phyloP scores from a whole-genome alignment of 2,113 vertebrate species.

The Puma concolor region DNA sequence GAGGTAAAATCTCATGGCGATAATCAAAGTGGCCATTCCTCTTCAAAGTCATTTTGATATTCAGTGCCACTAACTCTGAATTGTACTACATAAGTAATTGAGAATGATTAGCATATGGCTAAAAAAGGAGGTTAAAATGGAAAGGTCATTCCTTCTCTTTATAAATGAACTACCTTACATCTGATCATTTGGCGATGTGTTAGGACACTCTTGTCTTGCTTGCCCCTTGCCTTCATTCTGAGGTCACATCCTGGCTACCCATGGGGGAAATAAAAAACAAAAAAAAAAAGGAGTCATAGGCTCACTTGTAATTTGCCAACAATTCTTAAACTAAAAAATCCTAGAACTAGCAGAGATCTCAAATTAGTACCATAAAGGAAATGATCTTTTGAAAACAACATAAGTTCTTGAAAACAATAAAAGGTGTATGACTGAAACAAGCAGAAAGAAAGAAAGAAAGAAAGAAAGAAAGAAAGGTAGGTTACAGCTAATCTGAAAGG shows the following conservation, averaged over 20 bases:
- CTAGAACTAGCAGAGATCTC: background rate
- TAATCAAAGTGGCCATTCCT: background rate
- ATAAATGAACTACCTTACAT: background rate
- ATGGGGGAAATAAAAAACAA: background rate
- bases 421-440: background rate
- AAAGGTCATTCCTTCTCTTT: background rate
- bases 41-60: background rate
- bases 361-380: background rate
- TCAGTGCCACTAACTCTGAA: background rate
- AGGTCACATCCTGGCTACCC: background rate
- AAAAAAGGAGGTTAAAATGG: background rate
- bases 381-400: background rate
- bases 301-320: background rate
- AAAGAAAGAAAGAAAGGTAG: background rate
- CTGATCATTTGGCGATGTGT: background rate
- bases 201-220: background rate
- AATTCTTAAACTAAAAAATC: background rate
- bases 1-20: background rate
- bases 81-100: background rate
- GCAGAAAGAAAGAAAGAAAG: background rate
- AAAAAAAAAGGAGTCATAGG: background rate
- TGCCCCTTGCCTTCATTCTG: background rate
- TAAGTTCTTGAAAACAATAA: background rate
- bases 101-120: background rate
- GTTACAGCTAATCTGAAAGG: background rate